These are phyloP conservation scores for Theocolax elegans DNA, from an alignment of 1,140 invertebrate species.

Conservation along the genomic window DNA sequence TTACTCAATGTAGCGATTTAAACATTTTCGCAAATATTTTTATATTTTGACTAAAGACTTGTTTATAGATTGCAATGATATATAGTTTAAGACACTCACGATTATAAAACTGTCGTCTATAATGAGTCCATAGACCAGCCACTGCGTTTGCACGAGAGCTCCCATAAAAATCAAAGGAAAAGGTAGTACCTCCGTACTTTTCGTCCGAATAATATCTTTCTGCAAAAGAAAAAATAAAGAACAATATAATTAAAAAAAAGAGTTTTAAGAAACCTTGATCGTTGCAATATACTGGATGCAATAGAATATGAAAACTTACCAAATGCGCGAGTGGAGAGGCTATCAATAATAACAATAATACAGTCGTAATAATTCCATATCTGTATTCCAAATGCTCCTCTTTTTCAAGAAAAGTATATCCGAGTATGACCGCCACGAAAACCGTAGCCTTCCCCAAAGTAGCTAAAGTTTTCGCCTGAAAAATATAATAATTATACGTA, in stretches of 20 bases:
- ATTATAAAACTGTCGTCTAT: slow-evolving; percentile 81
- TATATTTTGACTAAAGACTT: too few relatives aligned
- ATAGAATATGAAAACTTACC: slow-evolving; percentile 74
- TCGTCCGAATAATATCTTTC: slow-evolving; percentile 78
- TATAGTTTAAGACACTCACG: too few relatives aligned
- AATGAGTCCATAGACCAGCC: slow-evolving; percentile 85
- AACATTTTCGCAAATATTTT: too few relatives aligned
- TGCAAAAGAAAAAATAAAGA: slow-evolving; percentile 55
- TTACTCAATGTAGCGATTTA: too few relatives aligned
- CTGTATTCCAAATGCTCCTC: slow-evolving; percentile 73
- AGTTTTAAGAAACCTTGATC: neutral
- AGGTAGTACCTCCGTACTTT: slow-evolving; percentile 82
- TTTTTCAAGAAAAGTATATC: slow-evolving; percentile 74
- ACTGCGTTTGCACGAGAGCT: slow-evolving; percentile 78
- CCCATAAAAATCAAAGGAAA: slow-evolving; percentile 85
- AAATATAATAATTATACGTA: too few relatives aligned
- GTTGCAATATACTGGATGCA: neutral
- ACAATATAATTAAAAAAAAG: neutral
- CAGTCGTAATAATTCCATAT: slow-evolving; percentile 77
- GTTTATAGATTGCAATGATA: too few relatives aligned
- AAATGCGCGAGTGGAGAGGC: slow-evolving; percentile 77
- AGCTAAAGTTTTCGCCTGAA: slow-evolving; percentile 48
- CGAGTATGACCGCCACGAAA: slow-evolving; percentile 71
- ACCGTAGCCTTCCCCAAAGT: slow-evolving; percentile 66
- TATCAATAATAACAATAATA: slow-evolving; percentile 75